Evolutionary conservation across 2,797 vertebrate species (phyloP), one percentile per base, ranked within the genome.

Genomic region (Triplophysa bombifrons): DNA sequence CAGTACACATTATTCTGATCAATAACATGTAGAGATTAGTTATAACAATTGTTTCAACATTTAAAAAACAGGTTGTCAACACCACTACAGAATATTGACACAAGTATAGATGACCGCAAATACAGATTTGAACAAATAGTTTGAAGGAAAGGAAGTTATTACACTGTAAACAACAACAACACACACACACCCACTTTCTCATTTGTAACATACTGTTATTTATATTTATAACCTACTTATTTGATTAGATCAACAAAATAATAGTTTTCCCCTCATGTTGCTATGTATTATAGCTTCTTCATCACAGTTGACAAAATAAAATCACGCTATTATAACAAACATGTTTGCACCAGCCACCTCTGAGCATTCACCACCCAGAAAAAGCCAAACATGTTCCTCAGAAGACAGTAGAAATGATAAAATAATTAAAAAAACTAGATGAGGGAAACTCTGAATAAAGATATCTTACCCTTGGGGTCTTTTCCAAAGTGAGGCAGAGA

Each of bases 401-500:
- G 0, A 51, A 34, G 4, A 55, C 51, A 41, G 14, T 20, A 38
- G 14, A 22, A 17, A 12, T n/a, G 48, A 30, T 14, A 12, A 66
- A 65, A 64, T 55, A 41, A 38, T 46, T 2, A 17, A 58, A 17
- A 30, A 10, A 55, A 30, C 16, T 27, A 7, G 44, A 9, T 19
- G 51, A 34, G 60, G 19, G 20, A 27, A n/a, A 34, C 16, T 66
- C n/a, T 22, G 65, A 82, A 72, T 22, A 38, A 50, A 38, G n/a
- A 63, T 44, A n/a, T 71, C 91, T 93, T 92, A 93, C 91, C 91
- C 88, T 87, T 76, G 90, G 77, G 64, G 85, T 80, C 84, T 91
- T 90, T 72, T 93, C 90, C 91, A 93, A 90, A 70, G 90, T 90
- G 75, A 92, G 85, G 84, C 92, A 93, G 80, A 93, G 91, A 30